Percentiles rank a stretch among this genome's conserved stretches.
These are phyloP conservation scores for Belonocnema kinseyi DNA, from an alignment of 1,140 invertebrate genomes.

Conservation along the genomic window DNA sequence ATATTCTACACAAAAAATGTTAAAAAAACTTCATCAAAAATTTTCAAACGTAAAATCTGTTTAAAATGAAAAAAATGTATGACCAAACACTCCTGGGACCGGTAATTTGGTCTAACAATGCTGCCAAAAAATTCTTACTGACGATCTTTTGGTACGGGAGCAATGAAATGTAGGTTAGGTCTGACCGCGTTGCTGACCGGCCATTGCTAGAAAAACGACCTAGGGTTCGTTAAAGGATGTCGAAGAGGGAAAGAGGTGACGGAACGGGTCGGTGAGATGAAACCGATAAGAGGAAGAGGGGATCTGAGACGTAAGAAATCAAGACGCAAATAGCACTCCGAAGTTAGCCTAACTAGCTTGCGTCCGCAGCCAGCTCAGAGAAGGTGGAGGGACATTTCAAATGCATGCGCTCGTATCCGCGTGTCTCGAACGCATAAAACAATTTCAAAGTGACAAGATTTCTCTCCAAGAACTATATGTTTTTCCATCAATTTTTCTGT, in stretches of 20 bases:
- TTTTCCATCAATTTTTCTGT: conserved; percentile 3
- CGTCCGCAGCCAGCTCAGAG: conserved; percentile 60
- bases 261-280: conserved; percentile 41
- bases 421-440: background rate
- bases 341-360: conserved; percentile 71
- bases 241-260: conserved; percentile 51
- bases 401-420: conserved; percentile 52
- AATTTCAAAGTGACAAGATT: background rate
- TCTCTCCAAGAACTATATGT: background rate
- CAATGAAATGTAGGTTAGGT: conserved; percentile 59
- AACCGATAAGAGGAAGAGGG: conserved; percentile 44
- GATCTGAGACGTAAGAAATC: conserved; percentile 67
- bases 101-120: too few relatives aligned
- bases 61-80: too few relatives aligned
- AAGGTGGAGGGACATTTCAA: conserved; percentile 50
- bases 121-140: conserved; percentile 21
- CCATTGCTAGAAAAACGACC: conserved; percentile 47
- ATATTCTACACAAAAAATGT: too few relatives aligned
- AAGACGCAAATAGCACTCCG: conserved; percentile 73
- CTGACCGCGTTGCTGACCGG: conserved; percentile 61
- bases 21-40: too few relatives aligned
- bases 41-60: too few relatives aligned
- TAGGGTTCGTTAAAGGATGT: conserved; percentile 47
- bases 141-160: conserved; percentile 44
- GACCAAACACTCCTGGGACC: too few relatives aligned